Evolutionary conservation across 92 coral and sea anemone species (phyloP).

Genomic region (Isaurus tuberculatus): DNA sequence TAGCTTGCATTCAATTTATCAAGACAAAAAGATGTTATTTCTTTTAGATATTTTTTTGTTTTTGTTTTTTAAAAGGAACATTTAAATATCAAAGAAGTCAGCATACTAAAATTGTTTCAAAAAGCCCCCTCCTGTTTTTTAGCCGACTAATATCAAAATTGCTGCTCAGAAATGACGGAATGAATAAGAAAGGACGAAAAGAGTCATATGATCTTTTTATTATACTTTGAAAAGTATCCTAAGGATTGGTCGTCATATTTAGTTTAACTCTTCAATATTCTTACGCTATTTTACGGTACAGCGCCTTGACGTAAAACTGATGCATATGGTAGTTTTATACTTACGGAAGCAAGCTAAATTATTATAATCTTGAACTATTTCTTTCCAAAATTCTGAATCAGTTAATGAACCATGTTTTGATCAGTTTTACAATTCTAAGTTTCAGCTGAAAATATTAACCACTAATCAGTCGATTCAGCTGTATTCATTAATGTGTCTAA

Average conservation of each 20-base stretch:
- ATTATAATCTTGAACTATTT: background rate
- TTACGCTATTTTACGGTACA: background rate
- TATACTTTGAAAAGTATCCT: too few relatives aligned
- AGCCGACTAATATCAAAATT: too few relatives aligned
- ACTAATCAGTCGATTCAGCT: slow-evolving; percentile 5
- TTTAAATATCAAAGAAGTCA: background rate
- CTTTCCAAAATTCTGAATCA: background rate
- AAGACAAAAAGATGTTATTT: background rate
- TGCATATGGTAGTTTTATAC: background rate
- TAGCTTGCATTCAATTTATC: background rate
- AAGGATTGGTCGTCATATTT: background rate
- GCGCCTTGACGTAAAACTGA: background rate
- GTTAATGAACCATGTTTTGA: background rate
- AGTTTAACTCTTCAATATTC: background rate
- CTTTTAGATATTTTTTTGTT: background rate
- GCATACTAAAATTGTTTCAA: too few relatives aligned
- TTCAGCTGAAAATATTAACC: background rate
- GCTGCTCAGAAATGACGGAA: too few relatives aligned
- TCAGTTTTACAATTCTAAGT: background rate
- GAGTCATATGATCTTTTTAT: too few relatives aligned
- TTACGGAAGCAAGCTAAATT: background rate
- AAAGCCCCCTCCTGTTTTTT: too few relatives aligned
- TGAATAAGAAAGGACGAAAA: too few relatives aligned
- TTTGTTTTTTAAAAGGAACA: background rate
- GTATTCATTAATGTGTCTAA: background rate